A percentile compares a stretch with the other conserved stretches of the same genome.
Conservation (phyloP, 2,888 invertebrate genomes). For the Orchestes rusci region DNA sequence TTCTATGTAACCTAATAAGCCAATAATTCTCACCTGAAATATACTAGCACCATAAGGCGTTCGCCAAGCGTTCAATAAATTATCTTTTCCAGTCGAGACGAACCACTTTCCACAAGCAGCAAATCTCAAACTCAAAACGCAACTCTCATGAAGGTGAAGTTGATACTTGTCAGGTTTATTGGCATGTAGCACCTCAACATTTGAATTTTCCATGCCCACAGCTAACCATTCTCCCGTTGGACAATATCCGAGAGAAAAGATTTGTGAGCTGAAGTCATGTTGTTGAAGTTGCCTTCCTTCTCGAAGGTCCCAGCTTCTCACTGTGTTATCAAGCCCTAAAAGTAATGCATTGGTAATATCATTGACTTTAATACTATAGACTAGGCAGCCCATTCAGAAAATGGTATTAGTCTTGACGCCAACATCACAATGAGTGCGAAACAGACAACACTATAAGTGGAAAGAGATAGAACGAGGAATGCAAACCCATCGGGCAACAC, state of each 20-base stretch:
- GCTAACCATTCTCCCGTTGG: constrained; percentile 96
- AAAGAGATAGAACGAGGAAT: too few species aligned
- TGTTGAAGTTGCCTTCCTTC: constrained; percentile 91
- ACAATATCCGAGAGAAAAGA: constrained; percentile 79
- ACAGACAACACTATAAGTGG: too few species aligned
- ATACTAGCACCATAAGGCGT: constrained; percentile 97
- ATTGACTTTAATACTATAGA: too few species aligned
- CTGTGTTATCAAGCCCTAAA: constrained; percentile 86
- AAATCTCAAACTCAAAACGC: constrained; percentile 91
- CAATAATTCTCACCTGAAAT: constrained; percentile 70
- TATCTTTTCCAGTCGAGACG: constrained; percentile 98
- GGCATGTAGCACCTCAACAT: constrained; percentile 89
- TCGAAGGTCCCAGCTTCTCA: constrained; percentile 91
- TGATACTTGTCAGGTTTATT: constrained; percentile 93
- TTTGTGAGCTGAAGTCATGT: constrained; percentile 90
- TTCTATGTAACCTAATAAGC: too few species aligned
- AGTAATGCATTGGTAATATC: too few species aligned
- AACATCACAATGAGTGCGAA: too few species aligned
- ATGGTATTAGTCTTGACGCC: too few species aligned
- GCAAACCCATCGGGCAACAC: too few species aligned
- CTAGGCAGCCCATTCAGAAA: too few species aligned
- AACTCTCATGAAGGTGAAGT: constrained; percentile 91
- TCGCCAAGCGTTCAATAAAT: constrained; percentile 94
- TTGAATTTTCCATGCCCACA: constrained; percentile 97
- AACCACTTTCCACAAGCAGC: constrained; percentile 98